Base-by-base conservation (phyloP, 2,113 vertebrate genomes). In the Nothobranchius kuhntae region DNA sequence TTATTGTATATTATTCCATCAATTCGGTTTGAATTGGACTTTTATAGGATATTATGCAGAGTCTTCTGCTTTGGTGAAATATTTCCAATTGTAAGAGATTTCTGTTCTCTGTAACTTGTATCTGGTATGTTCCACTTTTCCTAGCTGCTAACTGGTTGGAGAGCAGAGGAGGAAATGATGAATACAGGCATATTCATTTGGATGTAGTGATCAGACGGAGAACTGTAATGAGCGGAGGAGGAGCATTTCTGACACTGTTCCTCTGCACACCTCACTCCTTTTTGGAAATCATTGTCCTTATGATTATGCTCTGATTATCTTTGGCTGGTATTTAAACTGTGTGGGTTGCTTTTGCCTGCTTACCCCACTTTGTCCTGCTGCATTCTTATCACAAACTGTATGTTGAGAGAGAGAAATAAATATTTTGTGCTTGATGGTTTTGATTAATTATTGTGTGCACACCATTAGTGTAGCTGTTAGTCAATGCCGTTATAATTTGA, bases 381-480 rank as follows among this genome's bases (percentile, higher is more conserved):
- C 94, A 94, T 90, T 92, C 91, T 77, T 89, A 87, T 77, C 89
- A 94, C 93, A 81, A 87, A 94, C 73, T 96, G 94, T 96, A 92
- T 95, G 89, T 91, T 89, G 88, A 94, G 91, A 92, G 91, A 92
- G 93, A 95, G 74, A 94, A 95, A 97, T 98, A 96, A 96, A 98
- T 95, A 95, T 94, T 95, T 96, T 96, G 93, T 96, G 95, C 95
- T 96, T 94, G 94, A 96, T 92, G 86, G 83, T 59, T 21, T 2
- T 61, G 71, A 67, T 10, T 76, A 3, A 2, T 61, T 11, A 61
- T 56, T 55, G 13, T 36, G 1, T 36, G 9, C 24, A 6, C 55
- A 58, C 55, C 3, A 14, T 7, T 21, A 12, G 30, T 30, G 30
- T 30, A 30, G 30, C 4, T 30, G 30, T 30, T 30, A 30, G 30